Evolutionary conservation across 1,140 invertebrate genomes (phyloP).

Genomic region (Bilobella aurantiaca): DNA sequence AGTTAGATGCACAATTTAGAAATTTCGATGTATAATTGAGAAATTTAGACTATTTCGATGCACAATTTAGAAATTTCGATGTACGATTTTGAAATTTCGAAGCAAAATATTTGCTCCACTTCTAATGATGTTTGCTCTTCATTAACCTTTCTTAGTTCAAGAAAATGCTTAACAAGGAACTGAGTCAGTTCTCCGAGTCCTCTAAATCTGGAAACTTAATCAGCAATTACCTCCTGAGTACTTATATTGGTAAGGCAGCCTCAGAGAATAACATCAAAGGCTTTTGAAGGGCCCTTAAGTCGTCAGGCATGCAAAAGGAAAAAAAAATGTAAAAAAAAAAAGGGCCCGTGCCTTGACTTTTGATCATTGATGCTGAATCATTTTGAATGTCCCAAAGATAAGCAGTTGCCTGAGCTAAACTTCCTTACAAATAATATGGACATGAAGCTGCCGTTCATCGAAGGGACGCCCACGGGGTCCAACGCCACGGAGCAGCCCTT

Average conservation of each 20-base stretch:
- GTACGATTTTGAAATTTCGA: too few species aligned
- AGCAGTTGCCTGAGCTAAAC: neutral
- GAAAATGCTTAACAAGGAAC: constrained; percentile 97
- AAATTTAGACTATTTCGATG: too few species aligned
- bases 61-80: too few species aligned
- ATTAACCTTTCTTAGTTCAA: constrained; percentile 74
- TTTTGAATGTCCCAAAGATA: neutral
- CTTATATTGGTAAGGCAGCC: constrained; percentile 96
- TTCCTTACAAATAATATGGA: neutral
- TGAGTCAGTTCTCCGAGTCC: constrained; percentile 97
- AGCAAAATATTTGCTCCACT: neutral
- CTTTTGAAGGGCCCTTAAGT: too few species aligned
- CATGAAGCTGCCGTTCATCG: neutral
- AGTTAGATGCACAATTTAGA: too few species aligned
- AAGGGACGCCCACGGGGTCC: neutral
- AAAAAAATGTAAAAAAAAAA: too few species aligned
- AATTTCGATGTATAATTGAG: too few species aligned
- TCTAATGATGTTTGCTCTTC: neutral
- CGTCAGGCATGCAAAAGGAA: too few species aligned
- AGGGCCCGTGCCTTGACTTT: too few species aligned
- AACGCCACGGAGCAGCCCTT: neutral
- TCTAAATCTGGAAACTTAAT: constrained; percentile 98
- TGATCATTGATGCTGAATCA: too few species aligned
- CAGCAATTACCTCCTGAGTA: constrained; percentile 96
- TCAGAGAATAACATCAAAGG: too few species aligned